Evolutionary conservation across 2,113 vertebrate species (phyloP), one percentile per base, ranked within the genome.

Genomic region (Cryptotis parvus): DNA sequence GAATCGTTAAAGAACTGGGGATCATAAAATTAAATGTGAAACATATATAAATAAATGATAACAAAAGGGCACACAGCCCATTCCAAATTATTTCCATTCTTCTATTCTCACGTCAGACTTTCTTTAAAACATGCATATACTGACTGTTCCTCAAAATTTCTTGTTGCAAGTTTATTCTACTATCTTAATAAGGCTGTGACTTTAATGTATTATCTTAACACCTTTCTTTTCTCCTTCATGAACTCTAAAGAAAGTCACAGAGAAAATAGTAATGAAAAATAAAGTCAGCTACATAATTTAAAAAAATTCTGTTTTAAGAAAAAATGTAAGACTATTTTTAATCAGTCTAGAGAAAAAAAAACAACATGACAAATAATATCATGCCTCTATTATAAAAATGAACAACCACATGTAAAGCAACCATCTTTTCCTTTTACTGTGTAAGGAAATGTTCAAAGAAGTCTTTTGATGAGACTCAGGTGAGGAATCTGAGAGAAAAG

Each of bases 311-410:
- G n/a, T 84, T 95, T 90, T 90, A 87, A 75, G 43, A 76, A 83
- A 76, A 83, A 93, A 76, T 55, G 4, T n/a, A 81, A 90, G 93
- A 45, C 49, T 93, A 78, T 89, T 89, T 90, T 82, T 66, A 52
- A 87, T 69, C 11, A 69, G 31, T 4, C 27, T 89, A 79, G n/a
- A 69, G 15, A 77, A 90, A 39, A 90, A 39, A 37, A 93, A 94
- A 93, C 69, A 8, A 29, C 26, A 79, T 31, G 58, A 82, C n/a
- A 73, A 75, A 74, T 76, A 93, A 83, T 41, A 12, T 39, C 6
- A 5, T 27, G 22, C 10, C 39, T 82, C 16, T 74, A 49, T 72
- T 79, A 86, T 35, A 33, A 93, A 95, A 93, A 77, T 68, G 27
- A 69, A 37, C 7, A 31, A 35, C n/a, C 31, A 91, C 73, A 77